Base-by-base conservation (phyloP, 2,888 invertebrate genomes). In the Drosophila yooni region DNA sequence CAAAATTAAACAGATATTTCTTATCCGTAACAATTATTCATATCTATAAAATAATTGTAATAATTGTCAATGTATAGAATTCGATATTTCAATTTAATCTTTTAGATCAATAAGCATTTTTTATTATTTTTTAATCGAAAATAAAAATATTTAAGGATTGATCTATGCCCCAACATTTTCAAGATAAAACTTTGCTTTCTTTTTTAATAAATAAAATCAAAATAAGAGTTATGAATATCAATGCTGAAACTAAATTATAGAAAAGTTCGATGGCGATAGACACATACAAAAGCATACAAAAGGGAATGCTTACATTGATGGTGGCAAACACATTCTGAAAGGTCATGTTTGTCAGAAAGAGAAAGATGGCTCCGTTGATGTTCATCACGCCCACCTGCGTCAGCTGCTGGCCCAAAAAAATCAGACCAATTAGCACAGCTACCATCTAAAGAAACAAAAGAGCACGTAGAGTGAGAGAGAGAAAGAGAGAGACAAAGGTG, bases 291-390 rank as follows among this genome's bases (percentile, higher is more conserved):
- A n/a, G 10, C 13, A 25, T 8, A 15, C 27, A 27, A 2, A 15
- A 1, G 34, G 29, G 38, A 4, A 4, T 13, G 15, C 69, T 95
- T 93, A 98, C 99, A 92, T 97, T 97, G 69, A 98, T 96, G 50
- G 99, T 98, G 72, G 98, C 97, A 91, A 98, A 98, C n/a, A 98
- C 96, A 92, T 98, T 98, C 89, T 98, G 97, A 93, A 98, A 98
- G 8, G 98, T 98, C 96, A 98, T 97, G 91, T 97, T 98, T 21
- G 97, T 97, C 56, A 98, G 94, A 92, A 98, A 96, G 91, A 98
- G 95, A 92, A 98, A 98, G 64, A 98, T 94, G 33, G 97, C 97
- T 51, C 98, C 98, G 91, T 98, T 98, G 79, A 98, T 97, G 92
- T 99, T 99, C 96, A 97, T 97, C 0, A 98, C 97, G 2, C 97